These are phyloP conservation scores for Lamellibrachia columna DNA, from an alignment of 2,888 invertebrate genomes.

Conservation along the genomic window DNA sequence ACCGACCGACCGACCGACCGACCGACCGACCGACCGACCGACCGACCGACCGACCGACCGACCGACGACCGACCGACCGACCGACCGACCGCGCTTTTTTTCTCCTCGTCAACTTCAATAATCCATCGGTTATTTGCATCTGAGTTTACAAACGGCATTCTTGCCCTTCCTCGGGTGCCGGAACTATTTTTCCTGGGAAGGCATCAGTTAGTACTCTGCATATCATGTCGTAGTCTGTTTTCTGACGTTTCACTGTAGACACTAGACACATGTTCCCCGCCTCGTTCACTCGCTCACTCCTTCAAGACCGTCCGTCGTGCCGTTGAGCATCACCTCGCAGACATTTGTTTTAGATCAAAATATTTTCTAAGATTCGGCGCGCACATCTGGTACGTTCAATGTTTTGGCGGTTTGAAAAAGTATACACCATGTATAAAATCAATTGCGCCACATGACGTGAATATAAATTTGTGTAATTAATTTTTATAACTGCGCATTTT, in stretches of 20 bases:
- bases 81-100: neutral
- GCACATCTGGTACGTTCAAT: neutral
- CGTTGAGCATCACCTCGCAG: neutral
- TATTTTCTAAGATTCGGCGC: neutral
- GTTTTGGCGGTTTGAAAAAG: neutral
- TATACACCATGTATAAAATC: neutral
- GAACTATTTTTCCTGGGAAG: too few relatives aligned
- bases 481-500: neutral
- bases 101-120: too few relatives aligned
- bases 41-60: neutral
- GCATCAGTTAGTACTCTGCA: too few relatives aligned
- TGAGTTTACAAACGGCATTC: too few relatives aligned
- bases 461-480: neutral
- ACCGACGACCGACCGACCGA: neutral
- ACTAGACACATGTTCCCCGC: neutral
- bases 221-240: too few relatives aligned
- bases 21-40: neutral
- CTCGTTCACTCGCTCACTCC: neutral
- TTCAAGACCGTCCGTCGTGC: neutral
- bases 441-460: neutral
- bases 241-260: too few relatives aligned
- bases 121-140: too few relatives aligned
- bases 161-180: too few relatives aligned
- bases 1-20: neutral
- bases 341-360: neutral